These are phyloP conservation scores for Hipposideros armiger DNA, from an alignment of 2,113 vertebrate genomes.

Conservation along the genomic window DNA sequence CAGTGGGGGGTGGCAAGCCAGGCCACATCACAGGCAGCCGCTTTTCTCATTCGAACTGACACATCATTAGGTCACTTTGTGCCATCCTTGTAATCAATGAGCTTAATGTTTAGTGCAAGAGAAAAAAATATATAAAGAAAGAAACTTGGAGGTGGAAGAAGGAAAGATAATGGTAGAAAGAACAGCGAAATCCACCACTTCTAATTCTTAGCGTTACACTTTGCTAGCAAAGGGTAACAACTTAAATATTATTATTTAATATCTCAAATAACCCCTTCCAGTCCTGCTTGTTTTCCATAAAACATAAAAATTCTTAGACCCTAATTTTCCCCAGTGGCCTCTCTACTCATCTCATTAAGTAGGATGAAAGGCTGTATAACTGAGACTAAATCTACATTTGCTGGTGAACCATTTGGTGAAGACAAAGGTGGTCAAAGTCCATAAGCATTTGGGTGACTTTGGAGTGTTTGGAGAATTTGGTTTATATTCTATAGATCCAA, in stretches of 20 bases:
- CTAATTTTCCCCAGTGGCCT: background rate
- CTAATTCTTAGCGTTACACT: slow-evolving; percentile 53
- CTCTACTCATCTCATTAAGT: slow-evolving; percentile 73
- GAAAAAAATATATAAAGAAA: slow-evolving; percentile 79
- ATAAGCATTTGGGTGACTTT: rapidly evolving
- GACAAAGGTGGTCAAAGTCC: background rate
- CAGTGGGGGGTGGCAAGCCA: slow-evolving; percentile 89
- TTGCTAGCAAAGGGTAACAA: background rate
- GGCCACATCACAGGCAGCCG: slow-evolving; percentile 88
- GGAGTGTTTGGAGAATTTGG: background rate
- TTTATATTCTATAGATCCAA: background rate
- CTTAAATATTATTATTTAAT: slow-evolving; percentile 64
- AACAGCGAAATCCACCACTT: slow-evolving; percentile 61
- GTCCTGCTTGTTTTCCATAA: slow-evolving; percentile 69
- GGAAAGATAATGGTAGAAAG: slow-evolving; percentile 67
- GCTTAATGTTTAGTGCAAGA: slow-evolving; percentile 86
- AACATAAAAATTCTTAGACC: slow-evolving; percentile 56
- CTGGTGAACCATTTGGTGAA: background rate
- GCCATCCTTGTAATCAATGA: slow-evolving; percentile 94
- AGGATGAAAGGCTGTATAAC: slow-evolving; percentile 63
- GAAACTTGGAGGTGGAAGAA: slow-evolving; percentile 71
- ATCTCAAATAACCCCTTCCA: slow-evolving; percentile 24
- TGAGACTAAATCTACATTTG: slow-evolving; percentile 31
- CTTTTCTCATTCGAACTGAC: slow-evolving; percentile 96
- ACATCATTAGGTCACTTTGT: slow-evolving; percentile 94